Evolutionary conservation across 2,888 invertebrate genomes (phyloP).

Genomic region (Polydrusus tereticollis): DNA sequence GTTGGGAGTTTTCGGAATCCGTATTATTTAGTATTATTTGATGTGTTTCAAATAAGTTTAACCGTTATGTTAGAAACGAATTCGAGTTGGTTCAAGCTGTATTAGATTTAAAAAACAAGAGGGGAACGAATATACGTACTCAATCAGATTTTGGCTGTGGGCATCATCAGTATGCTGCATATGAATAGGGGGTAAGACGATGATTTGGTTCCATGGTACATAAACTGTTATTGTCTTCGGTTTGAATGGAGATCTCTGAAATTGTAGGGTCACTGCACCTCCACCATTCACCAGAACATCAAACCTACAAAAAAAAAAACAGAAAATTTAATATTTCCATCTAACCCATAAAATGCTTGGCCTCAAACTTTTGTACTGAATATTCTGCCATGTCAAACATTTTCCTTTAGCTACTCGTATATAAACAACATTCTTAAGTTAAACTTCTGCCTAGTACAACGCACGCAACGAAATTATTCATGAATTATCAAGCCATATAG

Average conservation of each 20-base stretch:
- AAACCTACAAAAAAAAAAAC: conserved; percentile 77
- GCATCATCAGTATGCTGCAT: conserved; percentile 85
- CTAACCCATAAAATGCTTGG: no score
- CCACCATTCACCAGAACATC: conserved; percentile 99
- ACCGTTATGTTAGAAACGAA: no score
- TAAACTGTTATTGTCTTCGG: conserved; percentile 90
- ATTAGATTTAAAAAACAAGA: no score
- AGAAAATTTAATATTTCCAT: background rate
- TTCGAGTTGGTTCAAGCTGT: no score
- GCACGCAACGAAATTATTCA: conserved; percentile 1
- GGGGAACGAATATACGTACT: no score
- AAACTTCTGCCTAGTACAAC: background rate
- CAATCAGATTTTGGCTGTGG: conserved; percentile 47
- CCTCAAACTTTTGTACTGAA: background rate
- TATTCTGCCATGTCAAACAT: no score
- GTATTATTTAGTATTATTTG: background rate
- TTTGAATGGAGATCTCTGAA: conserved; percentile 95
- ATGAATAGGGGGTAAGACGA: conserved; percentile 89
- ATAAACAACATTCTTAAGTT: no score
- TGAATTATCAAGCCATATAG: background rate
- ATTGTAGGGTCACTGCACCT: conserved; percentile 95
- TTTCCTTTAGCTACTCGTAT: no score
- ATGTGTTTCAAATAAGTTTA: no score
- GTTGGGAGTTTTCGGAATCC: background rate
- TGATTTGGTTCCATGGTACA: conserved; percentile 98